Evolutionary conservation across 2,113 vertebrate species (phyloP).

Genomic region (Delphinus delphis): DNA sequence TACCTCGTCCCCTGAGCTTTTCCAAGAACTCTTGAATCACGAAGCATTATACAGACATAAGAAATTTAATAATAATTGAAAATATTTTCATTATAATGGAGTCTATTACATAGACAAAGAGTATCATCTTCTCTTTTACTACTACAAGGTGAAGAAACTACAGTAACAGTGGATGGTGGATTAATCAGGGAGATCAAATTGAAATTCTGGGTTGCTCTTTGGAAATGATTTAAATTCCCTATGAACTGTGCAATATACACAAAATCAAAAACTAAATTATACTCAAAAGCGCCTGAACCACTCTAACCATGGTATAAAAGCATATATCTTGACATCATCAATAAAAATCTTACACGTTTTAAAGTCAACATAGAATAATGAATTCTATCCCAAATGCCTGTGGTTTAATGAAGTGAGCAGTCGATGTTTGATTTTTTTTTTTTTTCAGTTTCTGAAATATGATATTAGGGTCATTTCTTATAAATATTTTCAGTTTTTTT

Average conservation of each 20-base stretch:
- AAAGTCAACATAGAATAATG: conserved; percentile 16
- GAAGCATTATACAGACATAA: neutral
- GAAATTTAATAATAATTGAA: neutral
- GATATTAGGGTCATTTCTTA: neutral
- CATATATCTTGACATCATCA: neutral
- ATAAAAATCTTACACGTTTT: conserved; percentile 23
- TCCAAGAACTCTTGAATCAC: neutral
- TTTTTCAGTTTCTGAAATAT: neutral
- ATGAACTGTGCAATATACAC: neutral
- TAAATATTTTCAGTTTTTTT: neutral
- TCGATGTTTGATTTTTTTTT: neutral
- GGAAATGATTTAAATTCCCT: neutral
- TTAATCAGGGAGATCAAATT: neutral
- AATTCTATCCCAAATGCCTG: neutral
- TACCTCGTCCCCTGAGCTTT: neutral
- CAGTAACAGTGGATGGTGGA: neutral
- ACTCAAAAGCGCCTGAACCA: neutral
- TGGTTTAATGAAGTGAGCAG: neutral
- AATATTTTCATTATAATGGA: neutral
- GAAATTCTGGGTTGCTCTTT: neutral
- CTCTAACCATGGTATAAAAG: neutral
- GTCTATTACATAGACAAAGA: neutral
- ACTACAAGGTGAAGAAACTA: neutral
- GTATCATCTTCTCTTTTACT: neutral
- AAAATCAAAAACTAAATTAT: conserved; percentile 14